Conservation (phyloP, 1,140 invertebrate species). For the Coelopa frigida region DNA sequence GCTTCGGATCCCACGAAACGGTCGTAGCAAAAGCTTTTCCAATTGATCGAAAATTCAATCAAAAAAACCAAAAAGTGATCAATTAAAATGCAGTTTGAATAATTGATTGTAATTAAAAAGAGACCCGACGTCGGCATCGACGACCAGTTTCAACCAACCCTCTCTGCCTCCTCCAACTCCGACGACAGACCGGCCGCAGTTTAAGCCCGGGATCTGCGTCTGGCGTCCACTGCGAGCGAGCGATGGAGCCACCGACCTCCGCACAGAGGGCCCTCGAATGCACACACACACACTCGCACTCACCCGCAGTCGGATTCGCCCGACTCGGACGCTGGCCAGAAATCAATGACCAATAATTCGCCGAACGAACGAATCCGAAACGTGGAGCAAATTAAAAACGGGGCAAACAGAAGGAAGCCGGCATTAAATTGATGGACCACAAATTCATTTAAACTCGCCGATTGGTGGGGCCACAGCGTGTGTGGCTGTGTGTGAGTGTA, state of each 20-base stretch:
- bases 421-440: conserved; percentile 45
- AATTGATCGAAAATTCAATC: no score
- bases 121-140: conserved; percentile 10
- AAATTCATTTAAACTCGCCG: conserved; percentile 44
- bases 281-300: neutral
- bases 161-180: neutral
- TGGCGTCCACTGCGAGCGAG: no score
- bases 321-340: conserved; percentile 6
- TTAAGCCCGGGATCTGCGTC: no score
- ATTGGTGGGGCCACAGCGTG: neutral
- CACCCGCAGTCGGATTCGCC: neutral
- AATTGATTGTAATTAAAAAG: conserved; percentile 42
- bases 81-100: conserved; percentile 43
- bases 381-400: conserved; percentile 14
- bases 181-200: neutral
- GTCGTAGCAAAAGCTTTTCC: no score
- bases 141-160: neutral
- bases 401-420: conserved; percentile 12
- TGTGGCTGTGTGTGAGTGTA: neutral
- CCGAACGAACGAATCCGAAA: conserved; percentile 19
- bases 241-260: neutral
- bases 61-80: conserved; percentile 43
- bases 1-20: no score
- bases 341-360: conserved; percentile 44
- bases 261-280: neutral